Percentiles rank a stretch among this genome's conserved stretches.
phyloP scores from a whole-genome alignment of 2,888 invertebrate genomes.

The Cybosia mesomella region DNA sequence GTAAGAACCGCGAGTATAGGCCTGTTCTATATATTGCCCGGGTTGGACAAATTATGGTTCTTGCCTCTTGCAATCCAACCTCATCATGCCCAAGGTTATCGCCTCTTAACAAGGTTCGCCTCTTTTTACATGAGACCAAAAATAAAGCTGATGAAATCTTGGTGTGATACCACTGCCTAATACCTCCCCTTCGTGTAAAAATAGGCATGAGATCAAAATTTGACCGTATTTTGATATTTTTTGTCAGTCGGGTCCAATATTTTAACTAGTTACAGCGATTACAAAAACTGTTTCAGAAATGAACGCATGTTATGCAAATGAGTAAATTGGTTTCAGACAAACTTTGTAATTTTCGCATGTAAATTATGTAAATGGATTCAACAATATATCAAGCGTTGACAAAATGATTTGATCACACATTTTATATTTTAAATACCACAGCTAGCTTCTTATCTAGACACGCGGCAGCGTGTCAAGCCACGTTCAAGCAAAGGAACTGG shows the following conservation, averaged over 20 bases:
- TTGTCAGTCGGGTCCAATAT: not conserved
- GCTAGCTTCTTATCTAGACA: no score
- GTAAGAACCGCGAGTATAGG: not conserved
- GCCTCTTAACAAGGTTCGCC: no score
- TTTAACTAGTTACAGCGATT: not conserved
- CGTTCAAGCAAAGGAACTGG: no score
- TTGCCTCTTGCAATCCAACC: no score
- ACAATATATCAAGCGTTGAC: conserved; percentile 5
- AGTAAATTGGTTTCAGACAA: conserved; percentile 29
- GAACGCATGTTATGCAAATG: conserved; percentile 32
- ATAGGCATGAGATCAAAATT: no score
- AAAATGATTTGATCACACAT: not conserved
- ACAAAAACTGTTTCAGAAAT: conserved; percentile 14
- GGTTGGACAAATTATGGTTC: no score
- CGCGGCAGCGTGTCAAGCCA: no score
- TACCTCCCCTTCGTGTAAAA: no score
- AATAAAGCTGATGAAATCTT: no score
- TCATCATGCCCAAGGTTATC: no score
- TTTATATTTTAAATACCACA: not conserved
- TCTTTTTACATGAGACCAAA: not conserved
- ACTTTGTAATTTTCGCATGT: conserved; percentile 32
- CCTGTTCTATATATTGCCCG: not conserved
- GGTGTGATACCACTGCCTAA: no score
- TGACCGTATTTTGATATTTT: not conserved
- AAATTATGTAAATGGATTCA: conserved; percentile 24